phyloP scores from a whole-genome alignment of 2,797 vertebrate genomes.

The Melanogrammus aeglefinus region DNA sequence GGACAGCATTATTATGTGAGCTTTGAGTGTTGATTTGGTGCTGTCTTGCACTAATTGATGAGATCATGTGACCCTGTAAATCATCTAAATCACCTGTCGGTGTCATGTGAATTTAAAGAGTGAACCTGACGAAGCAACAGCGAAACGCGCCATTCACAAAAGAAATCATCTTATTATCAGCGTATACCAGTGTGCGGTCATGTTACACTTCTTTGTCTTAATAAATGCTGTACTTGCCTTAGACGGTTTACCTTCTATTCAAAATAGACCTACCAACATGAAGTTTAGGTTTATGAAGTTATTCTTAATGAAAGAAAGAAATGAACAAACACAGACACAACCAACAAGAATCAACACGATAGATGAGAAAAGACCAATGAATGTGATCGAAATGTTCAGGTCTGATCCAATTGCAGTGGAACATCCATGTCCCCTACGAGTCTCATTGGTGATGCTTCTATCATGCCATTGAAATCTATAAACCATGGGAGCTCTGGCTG shows the following conservation, averaged over 20 bases:
- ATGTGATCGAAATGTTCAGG: not conserved
- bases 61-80: no score
- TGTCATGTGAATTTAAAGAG: no score
- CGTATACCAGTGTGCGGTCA: no score
- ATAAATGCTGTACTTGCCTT: not conserved
- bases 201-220: no score
- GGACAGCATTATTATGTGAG: no score
- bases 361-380: not conserved
- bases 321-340: not conserved
- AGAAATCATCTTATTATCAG: no score
- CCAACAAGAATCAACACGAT: not conserved
- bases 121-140: no score
- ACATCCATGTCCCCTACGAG: not conserved
- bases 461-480: constrained; percentile 48
- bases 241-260: not conserved
- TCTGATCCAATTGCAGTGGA: not conserved
- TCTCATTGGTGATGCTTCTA: constrained; percentile 38
- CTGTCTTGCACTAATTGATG: no score
- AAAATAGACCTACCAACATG: not conserved
- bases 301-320: not conserved
- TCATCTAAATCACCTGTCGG: no score
- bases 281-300: not conserved
- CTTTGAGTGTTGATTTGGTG: no score
- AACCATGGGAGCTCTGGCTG: constrained; percentile 31
- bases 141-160: no score